Evolutionary conservation across 2,113 vertebrate species (phyloP), one percentile per base, ranked within the genome.

Genomic region (Orientallactaga bullata): DNA sequence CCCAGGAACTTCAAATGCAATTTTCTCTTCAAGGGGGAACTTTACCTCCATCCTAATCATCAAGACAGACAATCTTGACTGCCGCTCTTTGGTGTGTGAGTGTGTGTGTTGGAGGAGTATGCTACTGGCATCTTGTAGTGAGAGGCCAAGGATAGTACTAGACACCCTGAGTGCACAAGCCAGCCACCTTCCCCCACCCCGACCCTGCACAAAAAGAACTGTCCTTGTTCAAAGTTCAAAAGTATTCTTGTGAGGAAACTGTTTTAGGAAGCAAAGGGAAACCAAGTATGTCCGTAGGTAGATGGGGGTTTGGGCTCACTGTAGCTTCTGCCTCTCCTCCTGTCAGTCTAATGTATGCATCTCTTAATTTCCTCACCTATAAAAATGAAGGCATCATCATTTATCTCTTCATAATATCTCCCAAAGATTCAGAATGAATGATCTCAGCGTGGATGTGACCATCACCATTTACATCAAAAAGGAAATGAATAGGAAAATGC

Each of bases 321-420:
- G 6, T 0, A 15, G 55, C 47, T 61, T n/a, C 35, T 58, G 8
- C 35, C 7, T 16, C 13, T 24, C 69, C 26, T 32, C 87, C 24
- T 28, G 26, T 74, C 18, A 37, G 51, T 16, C 55, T 76, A 24
- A 68, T 66, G 30, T 35, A 55, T 10, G 28, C 80, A 11, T 20
- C 23, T 77, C 51, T 74, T 63, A 72, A 55, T 78, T n/a, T 88
- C 69, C 21, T 60, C 60, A 79, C 87, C 87, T 89, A 65, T 60
- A 71, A 35, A 5, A 88, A 85, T 2, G 32, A 87, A 71, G 78
- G 17, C 7, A 7, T 26, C 18, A 21, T 24, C 3, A 0, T 58
- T 76, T 24, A 77, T 20, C 82, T 94, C 66, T 47, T 30, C 58
- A 55, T 55, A 61, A 60, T 24, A 16, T 39, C 61, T 81, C 58